Evolutionary conservation across 1,140 invertebrate genomes (phyloP), one percentile per base, ranked within the genome.

Genomic region (Achroia grisella): DNA sequence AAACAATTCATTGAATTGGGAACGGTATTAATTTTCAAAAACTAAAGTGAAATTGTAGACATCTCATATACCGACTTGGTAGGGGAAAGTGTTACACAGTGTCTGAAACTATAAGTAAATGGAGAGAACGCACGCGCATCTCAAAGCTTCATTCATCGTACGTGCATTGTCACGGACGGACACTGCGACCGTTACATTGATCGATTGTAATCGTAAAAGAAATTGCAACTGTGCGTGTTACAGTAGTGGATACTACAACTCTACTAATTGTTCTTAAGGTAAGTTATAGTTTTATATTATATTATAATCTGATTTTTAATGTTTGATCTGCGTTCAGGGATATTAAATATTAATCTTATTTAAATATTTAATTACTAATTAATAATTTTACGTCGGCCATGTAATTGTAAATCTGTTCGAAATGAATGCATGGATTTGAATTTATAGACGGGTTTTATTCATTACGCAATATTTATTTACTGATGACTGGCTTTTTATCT

Each of bases 51-150:
- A 56, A 56, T 44, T 50, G 29, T 23, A 23, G n/a, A n/a, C n/a
- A n/a, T 23, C 2, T 23, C 17, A 57, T 49, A 66, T 51, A 66
- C 56, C 47, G 56, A 60, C 46, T 51, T 52, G 49, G 67, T 66
- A 67, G 69, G 77, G 74, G 77, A 81, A 81, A 81, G 72, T 81
- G 64, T 65, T 70, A 71, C 72, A 58, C 44, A 48, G 51, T 41
- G 31, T 39, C 65, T 66, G 71, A 78, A 72, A 66, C 71, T 81
- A 81, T 81, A 81, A 81, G 72, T 76, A 78, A 48, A 63, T 62
- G 64, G 53, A 32, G 48, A 28, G 48, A 28, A 8, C 32, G 44
- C 52, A 55, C 55, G 43, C 55, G 62, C 48, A 50, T 48, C 53
- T 52, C 59, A 73, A 71, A 70, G 64, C 59, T 62, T 13, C 46